These are phyloP conservation scores for Hycleus phaleratus DNA, from an alignment of 1,140 invertebrate genomes.

Conservation along the genomic window DNA sequence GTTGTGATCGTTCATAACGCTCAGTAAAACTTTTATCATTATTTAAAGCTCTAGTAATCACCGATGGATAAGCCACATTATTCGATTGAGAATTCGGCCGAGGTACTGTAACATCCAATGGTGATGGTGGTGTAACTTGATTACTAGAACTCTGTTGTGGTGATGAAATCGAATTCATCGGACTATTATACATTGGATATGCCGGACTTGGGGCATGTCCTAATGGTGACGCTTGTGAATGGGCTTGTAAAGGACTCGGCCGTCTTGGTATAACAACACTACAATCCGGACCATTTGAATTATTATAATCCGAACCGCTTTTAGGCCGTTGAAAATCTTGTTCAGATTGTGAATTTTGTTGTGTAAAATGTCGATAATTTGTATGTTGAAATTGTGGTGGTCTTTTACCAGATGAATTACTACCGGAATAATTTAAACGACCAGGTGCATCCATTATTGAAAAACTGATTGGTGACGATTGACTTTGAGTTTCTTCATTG, in stretches of 20 bases:
- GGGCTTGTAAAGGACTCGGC: conserved; percentile 59
- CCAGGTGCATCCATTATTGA: conserved; percentile 62
- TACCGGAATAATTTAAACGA: conserved; percentile 50
- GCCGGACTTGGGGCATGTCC: conserved; percentile 62
- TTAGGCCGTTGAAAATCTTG: conserved; percentile 60
- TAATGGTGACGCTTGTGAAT: conserved; percentile 53
- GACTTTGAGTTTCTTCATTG: conserved; percentile 46
- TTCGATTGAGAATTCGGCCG: conserved; percentile 52
- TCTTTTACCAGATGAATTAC: conserved; percentile 41
- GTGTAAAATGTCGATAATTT: conserved; percentile 34
- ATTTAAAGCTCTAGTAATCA: conserved; percentile 61
- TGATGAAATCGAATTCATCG: conserved; percentile 61
- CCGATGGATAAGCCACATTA: conserved; percentile 61
- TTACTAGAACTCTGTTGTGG: conserved; percentile 55
- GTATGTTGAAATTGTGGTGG: conserved; percentile 33
- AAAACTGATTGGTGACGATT: conserved; percentile 67
- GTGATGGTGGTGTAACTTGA: conserved; percentile 56
- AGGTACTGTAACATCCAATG: conserved; percentile 58
- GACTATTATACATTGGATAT: conserved; percentile 70
- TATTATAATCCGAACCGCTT: conserved; percentile 44
- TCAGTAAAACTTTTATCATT: conserved; percentile 53
- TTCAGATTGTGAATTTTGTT: conserved; percentile 52
- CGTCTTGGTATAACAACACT: conserved; percentile 53
- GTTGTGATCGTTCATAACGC: conserved; percentile 50
- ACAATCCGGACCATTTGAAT: conserved; percentile 49